Conservation (phyloP, 1,140 invertebrate species). For the Rhynchophorus ferrugineus region DNA sequence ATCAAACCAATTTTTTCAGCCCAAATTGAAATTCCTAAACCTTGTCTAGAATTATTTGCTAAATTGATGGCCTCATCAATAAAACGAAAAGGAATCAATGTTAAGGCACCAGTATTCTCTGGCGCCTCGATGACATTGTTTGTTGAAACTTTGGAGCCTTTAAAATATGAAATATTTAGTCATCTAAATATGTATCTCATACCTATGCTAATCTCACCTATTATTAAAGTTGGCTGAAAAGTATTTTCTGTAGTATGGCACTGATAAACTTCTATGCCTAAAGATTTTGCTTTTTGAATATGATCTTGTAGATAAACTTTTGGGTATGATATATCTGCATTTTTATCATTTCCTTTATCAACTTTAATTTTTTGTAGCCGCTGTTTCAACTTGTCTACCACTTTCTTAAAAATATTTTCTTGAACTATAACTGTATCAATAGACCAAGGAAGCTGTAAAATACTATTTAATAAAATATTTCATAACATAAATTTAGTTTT, state of each 20-base stretch:
- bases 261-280: slow-evolving; percentile 29
- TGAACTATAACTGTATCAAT: slow-evolving; percentile 48
- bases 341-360: slow-evolving; percentile 44
- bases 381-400: slow-evolving; percentile 45
- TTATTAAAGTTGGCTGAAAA: slow-evolving; percentile 18
- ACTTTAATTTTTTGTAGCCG: slow-evolving; percentile 41
- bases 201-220: slow-evolving; percentile 8
- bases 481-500: neutral
- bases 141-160: slow-evolving; percentile 27
- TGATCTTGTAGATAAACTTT: slow-evolving; percentile 13
- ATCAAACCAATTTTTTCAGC: slow-evolving; percentile 50
- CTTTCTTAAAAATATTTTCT: slow-evolving; percentile 45
- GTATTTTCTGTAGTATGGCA: neutral
- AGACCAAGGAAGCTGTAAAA: slow-evolving; percentile 46
- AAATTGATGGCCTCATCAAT: slow-evolving; percentile 52
- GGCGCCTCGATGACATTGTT: slow-evolving; percentile 37
- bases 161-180: slow-evolving; percentile 2
- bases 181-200: neutral
- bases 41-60: slow-evolving; percentile 49
- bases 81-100: slow-evolving; percentile 50
- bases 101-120: slow-evolving; percentile 39
- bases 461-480: neutral
- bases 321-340: slow-evolving; percentile 27
- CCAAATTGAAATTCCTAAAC: slow-evolving; percentile 49
- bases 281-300: slow-evolving; percentile 18